These are phyloP conservation scores for Ophion obscuratus DNA, from an alignment of 2,888 invertebrate species.

Conservation along the genomic window DNA sequence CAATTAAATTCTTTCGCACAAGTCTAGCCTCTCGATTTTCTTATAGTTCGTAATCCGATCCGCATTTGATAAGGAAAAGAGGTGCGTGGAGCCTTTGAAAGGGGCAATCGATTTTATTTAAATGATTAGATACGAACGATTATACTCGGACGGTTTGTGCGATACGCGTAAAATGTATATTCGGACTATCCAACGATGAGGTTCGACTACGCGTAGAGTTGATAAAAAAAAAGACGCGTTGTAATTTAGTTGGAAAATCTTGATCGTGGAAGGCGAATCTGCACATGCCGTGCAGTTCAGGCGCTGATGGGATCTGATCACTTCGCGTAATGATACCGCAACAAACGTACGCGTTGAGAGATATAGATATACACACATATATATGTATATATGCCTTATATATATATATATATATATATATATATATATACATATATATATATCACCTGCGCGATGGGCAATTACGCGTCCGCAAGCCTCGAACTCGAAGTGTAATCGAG, in stretches of 20 bases:
- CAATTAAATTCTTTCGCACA: background rate
- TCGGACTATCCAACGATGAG: background rate
- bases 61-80: background rate
- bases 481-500: constrained; percentile 40
- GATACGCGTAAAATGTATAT: background rate
- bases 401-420: constrained; percentile 26
- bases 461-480: constrained; percentile 36
- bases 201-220: background rate
- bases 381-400: background rate
- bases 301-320: constrained; percentile 32
- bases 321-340: constrained; percentile 15
- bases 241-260: constrained; percentile 52
- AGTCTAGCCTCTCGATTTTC: background rate
- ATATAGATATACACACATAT: too few relatives aligned
- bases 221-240: constrained; percentile 10
- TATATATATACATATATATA: background rate
- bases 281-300: constrained; percentile 9
- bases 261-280: constrained; percentile 31
- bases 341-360: background rate
- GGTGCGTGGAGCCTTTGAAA: background rate
- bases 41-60: background rate
- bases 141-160: background rate
- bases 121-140: too few relatives aligned
- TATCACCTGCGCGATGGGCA: background rate
- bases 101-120: constrained; percentile 3